Evolutionary conservation across 2,888 invertebrate species (phyloP).

Genomic region (Syrista parreyssii): DNA sequence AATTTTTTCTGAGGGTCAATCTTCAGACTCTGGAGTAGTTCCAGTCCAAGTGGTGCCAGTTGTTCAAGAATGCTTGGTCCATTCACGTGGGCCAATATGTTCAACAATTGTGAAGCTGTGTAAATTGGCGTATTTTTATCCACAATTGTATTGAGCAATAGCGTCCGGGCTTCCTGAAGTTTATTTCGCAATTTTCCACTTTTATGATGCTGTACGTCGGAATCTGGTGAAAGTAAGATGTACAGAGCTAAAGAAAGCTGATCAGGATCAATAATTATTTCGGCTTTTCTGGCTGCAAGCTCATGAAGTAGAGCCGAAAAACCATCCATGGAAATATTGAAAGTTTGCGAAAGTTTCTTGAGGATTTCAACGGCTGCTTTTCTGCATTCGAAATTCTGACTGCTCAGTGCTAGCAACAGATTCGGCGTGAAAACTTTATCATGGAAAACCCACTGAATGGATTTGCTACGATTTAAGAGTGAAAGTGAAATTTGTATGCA

Average conservation of each 20-base stretch:
- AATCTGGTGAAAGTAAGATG: slow-evolving; percentile 71
- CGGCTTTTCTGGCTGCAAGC: slow-evolving; percentile 68
- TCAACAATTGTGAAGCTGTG: slow-evolving; percentile 67
- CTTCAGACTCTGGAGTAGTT: slow-evolving; percentile 54
- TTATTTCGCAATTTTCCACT: slow-evolving; percentile 37
- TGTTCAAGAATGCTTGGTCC: slow-evolving; percentile 66
- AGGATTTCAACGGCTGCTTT: slow-evolving; percentile 70
- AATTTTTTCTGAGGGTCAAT: slow-evolving; percentile 54
- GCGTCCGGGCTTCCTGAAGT: slow-evolving; percentile 43
- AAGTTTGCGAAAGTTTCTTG: slow-evolving; percentile 62
- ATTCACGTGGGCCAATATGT: slow-evolving; percentile 67
- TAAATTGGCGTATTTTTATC: slow-evolving; percentile 65
- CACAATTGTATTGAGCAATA: slow-evolving; percentile 58
- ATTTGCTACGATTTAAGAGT: slow-evolving; percentile 54
- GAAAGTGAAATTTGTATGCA: slow-evolving; percentile 60
- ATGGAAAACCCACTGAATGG: slow-evolving; percentile 50
- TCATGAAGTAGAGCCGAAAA: slow-evolving; percentile 65
- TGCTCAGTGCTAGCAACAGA: slow-evolving; percentile 71
- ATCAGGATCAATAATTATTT: slow-evolving; percentile 75
- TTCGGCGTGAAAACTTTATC: slow-evolving; percentile 64
- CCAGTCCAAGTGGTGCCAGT: slow-evolving; percentile 55
- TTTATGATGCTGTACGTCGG: slow-evolving; percentile 59
- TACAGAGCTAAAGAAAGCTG: slow-evolving; percentile 75
- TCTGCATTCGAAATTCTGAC: slow-evolving; percentile 70
- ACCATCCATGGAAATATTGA: slow-evolving; percentile 56